These are phyloP conservation scores for Apantesis nais DNA, from an alignment of 2,888 invertebrate species.

Conservation along the genomic window DNA sequence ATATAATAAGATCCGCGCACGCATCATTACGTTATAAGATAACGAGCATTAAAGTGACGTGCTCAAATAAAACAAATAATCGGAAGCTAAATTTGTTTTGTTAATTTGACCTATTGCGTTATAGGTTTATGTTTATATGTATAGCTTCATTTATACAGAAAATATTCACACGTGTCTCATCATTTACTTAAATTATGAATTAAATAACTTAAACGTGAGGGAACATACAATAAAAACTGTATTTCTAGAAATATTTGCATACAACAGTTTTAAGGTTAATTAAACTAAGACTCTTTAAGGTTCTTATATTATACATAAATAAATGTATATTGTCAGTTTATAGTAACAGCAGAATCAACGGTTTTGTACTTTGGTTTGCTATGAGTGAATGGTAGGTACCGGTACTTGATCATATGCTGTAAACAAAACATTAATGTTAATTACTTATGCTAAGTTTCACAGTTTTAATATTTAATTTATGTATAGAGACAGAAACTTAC, in stretches of 20 bases:
- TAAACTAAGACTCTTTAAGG: constrained; percentile 66
- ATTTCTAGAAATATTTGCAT: constrained; percentile 80
- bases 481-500: constrained; percentile 80
- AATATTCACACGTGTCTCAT: constrained; percentile 38
- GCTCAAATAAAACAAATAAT: constrained; percentile 22
- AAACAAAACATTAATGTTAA: constrained; percentile 64
- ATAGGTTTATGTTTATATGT: constrained; percentile 9
- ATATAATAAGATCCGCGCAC: constrained; percentile 6
- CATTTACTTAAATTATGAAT: constrained; percentile 42
- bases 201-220: constrained; percentile 63
- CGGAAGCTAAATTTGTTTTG: constrained; percentile 17
- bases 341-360: constrained; percentile 73
- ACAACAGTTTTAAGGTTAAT: constrained; percentile 79
- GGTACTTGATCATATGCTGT: constrained; percentile 99
- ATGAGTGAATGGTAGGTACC: constrained; percentile 99
- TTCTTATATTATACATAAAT: constrained; percentile 51
- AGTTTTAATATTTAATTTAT: background rate
- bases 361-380: constrained; percentile 98
- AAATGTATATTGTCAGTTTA: constrained; percentile 69
- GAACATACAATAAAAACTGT: constrained; percentile 82
- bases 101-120: constrained; percentile 4
- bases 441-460: background rate
- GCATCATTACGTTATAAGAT: background rate
- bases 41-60: background rate
- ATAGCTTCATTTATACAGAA: constrained; percentile 23